phyloP scores from a whole-genome alignment of 2,113 vertebrate genomes.

The Sinocyclocheilus anophthalmus region DNA sequence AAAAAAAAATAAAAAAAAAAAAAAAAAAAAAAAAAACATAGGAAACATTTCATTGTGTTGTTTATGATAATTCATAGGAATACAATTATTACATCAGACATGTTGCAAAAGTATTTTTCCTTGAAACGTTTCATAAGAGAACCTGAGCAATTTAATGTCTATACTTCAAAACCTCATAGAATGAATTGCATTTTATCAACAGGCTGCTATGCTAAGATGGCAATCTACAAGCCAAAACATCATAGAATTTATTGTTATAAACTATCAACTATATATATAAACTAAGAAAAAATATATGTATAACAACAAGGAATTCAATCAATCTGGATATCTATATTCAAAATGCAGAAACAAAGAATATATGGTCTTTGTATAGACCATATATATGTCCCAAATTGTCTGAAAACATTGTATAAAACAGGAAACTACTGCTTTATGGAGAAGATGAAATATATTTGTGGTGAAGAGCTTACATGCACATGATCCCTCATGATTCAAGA shows the following conservation, averaged over 20 bases:
- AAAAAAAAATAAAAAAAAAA: too few species aligned
- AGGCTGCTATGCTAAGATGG: neutral
- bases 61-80: constrained; percentile 59
- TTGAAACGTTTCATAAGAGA: constrained; percentile 47
- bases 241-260: neutral
- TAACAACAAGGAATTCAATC: too few species aligned
- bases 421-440: neutral
- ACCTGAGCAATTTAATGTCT: constrained; percentile 51
- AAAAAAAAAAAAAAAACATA: too few species aligned
- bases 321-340: neutral
- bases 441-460: neutral
- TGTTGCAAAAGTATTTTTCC: constrained; percentile 49
- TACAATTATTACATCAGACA: constrained; percentile 50
- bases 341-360: neutral
- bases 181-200: neutral
- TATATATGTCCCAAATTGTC: neutral
- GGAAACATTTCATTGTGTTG: constrained; percentile 48
- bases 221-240: neutral
- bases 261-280: neutral
- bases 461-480: neutral
- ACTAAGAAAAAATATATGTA: too few species aligned
- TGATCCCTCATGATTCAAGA: neutral
- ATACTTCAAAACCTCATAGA: neutral
- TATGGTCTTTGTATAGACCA: too few species aligned
- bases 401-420: neutral